phyloP scores from a whole-genome alignment of 2,797 vertebrate species.

The Poecilia gillii region DNA sequence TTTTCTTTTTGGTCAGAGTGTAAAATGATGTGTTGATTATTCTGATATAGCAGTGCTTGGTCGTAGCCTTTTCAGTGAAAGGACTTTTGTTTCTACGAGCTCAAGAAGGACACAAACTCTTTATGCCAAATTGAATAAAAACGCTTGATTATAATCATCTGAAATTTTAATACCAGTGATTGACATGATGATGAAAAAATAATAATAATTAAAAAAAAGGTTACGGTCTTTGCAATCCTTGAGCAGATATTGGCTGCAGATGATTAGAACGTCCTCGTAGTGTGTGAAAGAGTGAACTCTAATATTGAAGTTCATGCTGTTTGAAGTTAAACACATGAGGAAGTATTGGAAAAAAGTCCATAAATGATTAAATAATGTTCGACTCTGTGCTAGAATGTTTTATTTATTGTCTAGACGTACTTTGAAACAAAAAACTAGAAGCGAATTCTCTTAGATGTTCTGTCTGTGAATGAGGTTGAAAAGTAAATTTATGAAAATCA shows the following conservation, averaged over 20 bases:
- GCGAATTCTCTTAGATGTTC: not conserved
- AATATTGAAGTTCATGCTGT: not conserved
- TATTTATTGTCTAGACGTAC: not conserved
- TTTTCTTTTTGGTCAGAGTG: not conserved
- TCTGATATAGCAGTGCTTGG: not conserved
- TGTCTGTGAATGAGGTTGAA: not conserved
- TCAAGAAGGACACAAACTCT: slow-evolving; percentile 2
- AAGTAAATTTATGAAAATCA: not conserved
- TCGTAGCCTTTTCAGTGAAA: not conserved
- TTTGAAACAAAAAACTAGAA: not conserved
- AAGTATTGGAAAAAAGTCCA: not conserved
- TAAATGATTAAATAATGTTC: not conserved
- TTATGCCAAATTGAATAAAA: not conserved
- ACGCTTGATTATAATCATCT: not conserved
- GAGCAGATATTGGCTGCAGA: not conserved
- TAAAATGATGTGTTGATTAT: not conserved
- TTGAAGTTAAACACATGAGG: not conserved
- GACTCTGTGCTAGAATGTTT: not conserved
- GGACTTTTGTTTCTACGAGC: slow-evolving; percentile 41
- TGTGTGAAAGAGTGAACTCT: not conserved
- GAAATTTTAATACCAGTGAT: not conserved
- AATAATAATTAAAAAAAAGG: too few species aligned
- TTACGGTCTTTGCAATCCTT: not conserved
- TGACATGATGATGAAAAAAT: not conserved
- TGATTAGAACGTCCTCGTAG: not conserved